These are phyloP conservation scores for Cyphomyrus discorhynchus DNA, from an alignment of 2,113 vertebrate species.

Conservation along the genomic window DNA sequence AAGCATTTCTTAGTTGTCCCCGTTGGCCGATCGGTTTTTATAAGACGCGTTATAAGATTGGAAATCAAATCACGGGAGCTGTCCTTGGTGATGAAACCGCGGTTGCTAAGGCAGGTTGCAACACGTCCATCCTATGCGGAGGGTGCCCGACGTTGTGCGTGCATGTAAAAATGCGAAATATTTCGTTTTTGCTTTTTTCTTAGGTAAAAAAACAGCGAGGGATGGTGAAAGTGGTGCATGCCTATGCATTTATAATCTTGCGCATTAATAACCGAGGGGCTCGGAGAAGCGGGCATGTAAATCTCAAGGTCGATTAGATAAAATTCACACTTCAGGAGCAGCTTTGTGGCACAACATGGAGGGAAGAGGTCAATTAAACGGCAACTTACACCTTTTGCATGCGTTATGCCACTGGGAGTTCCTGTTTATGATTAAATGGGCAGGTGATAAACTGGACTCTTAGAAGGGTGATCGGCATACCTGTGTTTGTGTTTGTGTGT, in stretches of 20 bases:
- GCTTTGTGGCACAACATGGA: constrained; percentile 39
- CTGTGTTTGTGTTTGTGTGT: neutral
- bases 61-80: constrained; percentile 50
- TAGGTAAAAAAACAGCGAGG: constrained; percentile 18
- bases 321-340: constrained; percentile 32
- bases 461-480: neutral
- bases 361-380: constrained; percentile 43
- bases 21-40: constrained; percentile 20
- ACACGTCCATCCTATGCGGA: constrained; percentile 68
- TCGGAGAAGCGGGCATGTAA: constrained; percentile 24
- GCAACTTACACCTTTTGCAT: constrained; percentile 27
- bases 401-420: neutral
- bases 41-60: constrained; percentile 3
- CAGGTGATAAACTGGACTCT: neutral
- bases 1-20: constrained; percentile 28
- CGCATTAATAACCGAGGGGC: constrained; percentile 26
- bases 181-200: neutral
- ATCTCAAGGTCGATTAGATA: constrained; percentile 59
- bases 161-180: neutral
- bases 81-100: constrained; percentile 71
- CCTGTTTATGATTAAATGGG: neutral
- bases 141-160: constrained; percentile 37
- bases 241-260: constrained; percentile 36
- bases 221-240: constrained; percentile 9
- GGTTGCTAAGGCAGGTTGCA: constrained; percentile 61